A percentile compares a stretch with the other conserved stretches of the same genome.
phyloP scores from a whole-genome alignment of 2,888 invertebrate species.

The Synergus umbraculus region DNA sequence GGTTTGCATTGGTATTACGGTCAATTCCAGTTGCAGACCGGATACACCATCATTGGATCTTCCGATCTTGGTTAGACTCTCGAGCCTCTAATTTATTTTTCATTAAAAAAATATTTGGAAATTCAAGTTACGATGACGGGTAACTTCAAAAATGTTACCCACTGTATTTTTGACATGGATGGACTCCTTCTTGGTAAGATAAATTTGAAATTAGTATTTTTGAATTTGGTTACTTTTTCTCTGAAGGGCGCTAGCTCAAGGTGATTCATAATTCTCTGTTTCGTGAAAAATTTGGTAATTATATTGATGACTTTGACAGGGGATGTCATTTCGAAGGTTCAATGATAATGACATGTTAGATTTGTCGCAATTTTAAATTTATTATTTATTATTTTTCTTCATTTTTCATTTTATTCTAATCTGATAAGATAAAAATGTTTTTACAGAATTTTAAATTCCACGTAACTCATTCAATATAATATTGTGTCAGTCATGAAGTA shows the following conservation, averaged over 20 bases:
- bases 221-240: not conserved
- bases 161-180: slow-evolving; percentile 75
- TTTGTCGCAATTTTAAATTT: too few species aligned
- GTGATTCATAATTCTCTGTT: not conserved
- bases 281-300: not conserved
- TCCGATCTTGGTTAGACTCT: not conserved
- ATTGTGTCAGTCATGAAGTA: too few species aligned
- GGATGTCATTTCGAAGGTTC: not conserved
- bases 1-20: too few species aligned
- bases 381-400: too few species aligned
- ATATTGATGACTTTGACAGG: not conserved
- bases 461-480: too few species aligned
- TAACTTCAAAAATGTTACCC: slow-evolving; percentile 68
- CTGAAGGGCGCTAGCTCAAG: slow-evolving; percentile 3
- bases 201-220: not conserved
- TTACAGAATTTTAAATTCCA: too few species aligned
- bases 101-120: not conserved
- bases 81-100: slow-evolving; percentile 27
- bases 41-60: too few species aligned
- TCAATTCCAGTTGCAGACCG: too few species aligned
- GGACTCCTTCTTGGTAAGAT: slow-evolving; percentile 71
- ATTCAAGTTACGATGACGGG: slow-evolving; percentile 43
- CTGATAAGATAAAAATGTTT: too few species aligned
- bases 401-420: too few species aligned
- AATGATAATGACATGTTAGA: too few species aligned